Evolutionary conservation across 2,888 invertebrate genomes (phyloP).

Genomic region (Clusia tigrina): DNA sequence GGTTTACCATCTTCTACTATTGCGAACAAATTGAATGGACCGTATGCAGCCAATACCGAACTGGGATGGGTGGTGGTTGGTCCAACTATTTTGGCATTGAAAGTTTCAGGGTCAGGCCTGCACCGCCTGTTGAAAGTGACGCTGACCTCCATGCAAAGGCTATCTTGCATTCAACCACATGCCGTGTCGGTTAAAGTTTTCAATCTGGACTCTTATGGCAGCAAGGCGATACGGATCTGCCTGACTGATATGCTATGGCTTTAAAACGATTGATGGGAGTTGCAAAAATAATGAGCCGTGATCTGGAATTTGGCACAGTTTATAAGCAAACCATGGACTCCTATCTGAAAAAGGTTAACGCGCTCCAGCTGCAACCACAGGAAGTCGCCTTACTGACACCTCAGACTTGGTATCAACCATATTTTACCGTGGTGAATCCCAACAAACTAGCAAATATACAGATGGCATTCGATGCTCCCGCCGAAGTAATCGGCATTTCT

Average conservation of each 20-base stretch:
- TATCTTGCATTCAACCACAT: not conserved
- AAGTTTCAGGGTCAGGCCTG: not conserved
- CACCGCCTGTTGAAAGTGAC: not conserved
- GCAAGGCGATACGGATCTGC: not conserved
- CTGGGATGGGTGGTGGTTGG: not conserved
- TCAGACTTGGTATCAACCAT: no score
- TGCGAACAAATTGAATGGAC: not conserved
- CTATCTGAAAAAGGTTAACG: no score
- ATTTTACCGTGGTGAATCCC: not conserved
- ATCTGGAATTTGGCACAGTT: no score
- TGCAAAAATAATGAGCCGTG: no score
- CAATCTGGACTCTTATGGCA: not conserved
- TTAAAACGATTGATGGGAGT: not conserved
- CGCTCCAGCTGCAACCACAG: no score
- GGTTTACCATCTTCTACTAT: conserved; percentile 13
- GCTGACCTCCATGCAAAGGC: not conserved
- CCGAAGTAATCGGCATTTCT: no score
- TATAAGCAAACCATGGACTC: no score
- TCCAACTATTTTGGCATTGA: not conserved
- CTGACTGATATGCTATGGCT: not conserved
- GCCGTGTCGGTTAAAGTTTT: not conserved
- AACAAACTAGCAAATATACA: not conserved
- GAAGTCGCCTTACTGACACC: no score
- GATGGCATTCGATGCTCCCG: no score
- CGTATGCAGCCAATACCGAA: not conserved